Evolutionary conservation across 2,888 invertebrate genomes (phyloP).

Genomic region (Leptothorax acervorum): DNA sequence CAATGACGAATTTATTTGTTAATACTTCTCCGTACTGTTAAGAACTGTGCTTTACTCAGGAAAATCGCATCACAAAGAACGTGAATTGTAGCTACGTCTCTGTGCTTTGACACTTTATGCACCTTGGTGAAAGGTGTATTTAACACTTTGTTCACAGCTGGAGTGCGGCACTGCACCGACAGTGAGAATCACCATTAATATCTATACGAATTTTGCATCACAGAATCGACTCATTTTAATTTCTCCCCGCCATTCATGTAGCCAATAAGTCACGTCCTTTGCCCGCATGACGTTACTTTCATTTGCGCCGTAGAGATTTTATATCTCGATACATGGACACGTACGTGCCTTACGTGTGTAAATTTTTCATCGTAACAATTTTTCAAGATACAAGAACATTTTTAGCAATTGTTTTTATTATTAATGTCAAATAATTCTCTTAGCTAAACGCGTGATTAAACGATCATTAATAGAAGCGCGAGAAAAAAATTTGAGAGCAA

Average conservation of each 20-base stretch:
- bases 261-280: conserved; percentile 72
- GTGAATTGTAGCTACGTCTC: conserved; percentile 73
- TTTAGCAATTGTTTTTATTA: not conserved
- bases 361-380: not conserved
- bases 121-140: conserved; percentile 80
- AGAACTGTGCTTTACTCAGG: conserved; percentile 28
- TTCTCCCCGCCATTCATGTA: conserved; percentile 79
- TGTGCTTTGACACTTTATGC: conserved; percentile 79
- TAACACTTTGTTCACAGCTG: conserved; percentile 84
- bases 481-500: not conserved
- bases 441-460: not conserved
- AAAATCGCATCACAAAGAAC: conserved; percentile 64
- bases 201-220: conserved; percentile 74
- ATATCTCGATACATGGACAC: conserved; percentile 52
- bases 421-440: not conserved
- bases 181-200: conserved; percentile 82
- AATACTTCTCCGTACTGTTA: conserved; percentile 4
- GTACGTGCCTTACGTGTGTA: not conserved
- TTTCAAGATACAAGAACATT: not conserved
- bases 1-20: conserved; percentile 8
- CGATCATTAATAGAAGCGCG: not conserved
- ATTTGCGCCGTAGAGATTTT: conserved; percentile 62
- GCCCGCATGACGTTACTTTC: conserved; percentile 76
- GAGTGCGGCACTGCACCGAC: conserved; percentile 84
- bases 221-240: conserved; percentile 74